Percentiles rank a stretch among this genome's conserved stretches.
Conservation (phyloP, 1,140 invertebrate species). For the Solen grandis region DNA sequence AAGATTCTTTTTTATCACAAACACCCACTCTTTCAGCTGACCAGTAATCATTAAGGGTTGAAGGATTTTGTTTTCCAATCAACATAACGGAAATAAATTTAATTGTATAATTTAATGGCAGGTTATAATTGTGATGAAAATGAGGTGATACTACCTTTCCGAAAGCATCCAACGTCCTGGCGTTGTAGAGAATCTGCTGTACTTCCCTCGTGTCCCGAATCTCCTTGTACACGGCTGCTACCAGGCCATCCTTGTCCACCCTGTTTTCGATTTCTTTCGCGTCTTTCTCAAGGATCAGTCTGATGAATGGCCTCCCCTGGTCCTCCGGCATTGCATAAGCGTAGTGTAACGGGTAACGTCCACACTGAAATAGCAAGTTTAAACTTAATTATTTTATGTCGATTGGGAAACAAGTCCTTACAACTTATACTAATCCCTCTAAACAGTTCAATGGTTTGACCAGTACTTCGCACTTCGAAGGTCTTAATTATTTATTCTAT, state of each 20-base stretch:
- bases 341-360: conserved; percentile 75
- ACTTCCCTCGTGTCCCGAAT: conserved; percentile 58
- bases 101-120: neutral
- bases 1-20: neutral
- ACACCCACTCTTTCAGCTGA: neutral
- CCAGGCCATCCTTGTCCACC: conserved; percentile 72
- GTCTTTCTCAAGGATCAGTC: conserved; percentile 67
- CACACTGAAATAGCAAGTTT: conserved; percentile 68
- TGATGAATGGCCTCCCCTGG: conserved; percentile 58
- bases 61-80: neutral
- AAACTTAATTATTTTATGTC: too few species aligned
- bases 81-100: neutral
- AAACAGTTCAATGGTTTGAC: neutral
- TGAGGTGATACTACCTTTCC: conserved; percentile 57
- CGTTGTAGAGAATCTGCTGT: conserved; percentile 69
- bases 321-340: conserved; percentile 70
- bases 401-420: too few species aligned
- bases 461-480: neutral
- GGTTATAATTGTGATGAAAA: neutral
- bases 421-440: too few species aligned
- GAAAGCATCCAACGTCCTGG: conserved; percentile 70
- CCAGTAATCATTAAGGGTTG: neutral
- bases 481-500: too few species aligned
- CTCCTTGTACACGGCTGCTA: conserved; percentile 66
- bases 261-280: conserved; percentile 69